Base-by-base conservation (phyloP, 2,888 invertebrate genomes). In the Frankliniella intonsa region DNA sequence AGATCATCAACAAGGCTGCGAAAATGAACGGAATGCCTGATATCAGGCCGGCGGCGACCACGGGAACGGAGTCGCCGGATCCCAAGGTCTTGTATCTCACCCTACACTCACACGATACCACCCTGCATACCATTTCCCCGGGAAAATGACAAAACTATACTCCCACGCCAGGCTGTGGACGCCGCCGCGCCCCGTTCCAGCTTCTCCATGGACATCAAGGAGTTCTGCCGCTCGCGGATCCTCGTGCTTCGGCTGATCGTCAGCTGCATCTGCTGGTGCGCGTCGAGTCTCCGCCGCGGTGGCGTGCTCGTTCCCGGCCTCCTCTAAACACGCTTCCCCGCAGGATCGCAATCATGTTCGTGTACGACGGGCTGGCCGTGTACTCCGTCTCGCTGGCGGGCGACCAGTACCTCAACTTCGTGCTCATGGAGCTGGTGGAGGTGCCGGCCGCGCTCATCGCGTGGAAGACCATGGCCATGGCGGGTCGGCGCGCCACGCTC, bases 351-450 rank as follows among this genome's bases (percentile, higher is more conserved):
- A 22, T 25, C 25, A 76, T 76, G 69, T 76, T 76, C 69, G 69
- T 76, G 69, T 83, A 76, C 69, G 69, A 76, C 84, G 86, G 86
- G 0, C 83, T 86, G 27, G 84, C 85, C 9, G 83, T 86, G 81
- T 85, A 85, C 83, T 85, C 86, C 0, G 85, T 84, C 49, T 83
- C 84, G 12, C 83, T 86, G 27, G 85, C 85, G 7, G 85, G 85
- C 27, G 83, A 86, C 82, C 83, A 84, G 19, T 86, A 85, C 82
- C 80, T 84, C 17, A 86, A 85, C 82, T 86, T 86, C 83, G 81
- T 83, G 17, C 62, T 83, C 62, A 83, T 82, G 79, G 82, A 83
- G 10, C 51, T 84, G 69, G 81, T 85, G 14, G 86, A 86, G 81
- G 82, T 86, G 2, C 86, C 86, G 0, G 85, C 85, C 2, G 85